These are phyloP conservation scores for Lipophrys pholis DNA, from an alignment of 2,113 vertebrate genomes.

Conservation along the genomic window DNA sequence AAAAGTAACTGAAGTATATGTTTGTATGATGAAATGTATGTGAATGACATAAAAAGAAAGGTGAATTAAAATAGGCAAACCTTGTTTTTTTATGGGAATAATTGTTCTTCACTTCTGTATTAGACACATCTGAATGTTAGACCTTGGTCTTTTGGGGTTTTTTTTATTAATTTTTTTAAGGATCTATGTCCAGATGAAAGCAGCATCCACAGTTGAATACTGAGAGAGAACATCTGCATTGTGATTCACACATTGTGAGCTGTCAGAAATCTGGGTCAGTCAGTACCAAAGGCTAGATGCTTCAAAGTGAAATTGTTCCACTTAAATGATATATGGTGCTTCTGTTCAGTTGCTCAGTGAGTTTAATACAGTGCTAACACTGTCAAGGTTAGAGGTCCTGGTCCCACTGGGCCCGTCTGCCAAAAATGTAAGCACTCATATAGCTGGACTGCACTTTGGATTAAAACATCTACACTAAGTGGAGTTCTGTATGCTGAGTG, in stretches of 20 bases:
- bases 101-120: background rate
- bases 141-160: background rate
- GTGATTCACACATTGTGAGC: constrained; percentile 24
- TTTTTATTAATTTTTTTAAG: background rate
- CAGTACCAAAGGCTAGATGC: constrained; percentile 36
- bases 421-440: constrained; percentile 25
- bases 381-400: constrained; percentile 22
- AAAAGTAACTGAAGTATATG: background rate
- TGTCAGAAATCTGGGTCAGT: constrained; percentile 49
- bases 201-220: constrained; percentile 2
- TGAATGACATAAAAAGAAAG: background rate
- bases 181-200: background rate
- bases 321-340: constrained; percentile 42
- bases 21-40: background rate
- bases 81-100: background rate
- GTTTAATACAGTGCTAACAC: constrained; percentile 49
- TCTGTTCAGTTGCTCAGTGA: constrained; percentile 37
- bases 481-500: background rate
- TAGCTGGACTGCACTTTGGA: background rate
- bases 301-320: constrained; percentile 56
- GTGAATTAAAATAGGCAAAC: background rate
- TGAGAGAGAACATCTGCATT: constrained; percentile 4
- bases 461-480: background rate
- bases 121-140: background rate
- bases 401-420: constrained; percentile 29